These are phyloP conservation scores for Varecia variegata DNA, from an alignment of 2,797 vertebrate genomes.

Conservation along the genomic window DNA sequence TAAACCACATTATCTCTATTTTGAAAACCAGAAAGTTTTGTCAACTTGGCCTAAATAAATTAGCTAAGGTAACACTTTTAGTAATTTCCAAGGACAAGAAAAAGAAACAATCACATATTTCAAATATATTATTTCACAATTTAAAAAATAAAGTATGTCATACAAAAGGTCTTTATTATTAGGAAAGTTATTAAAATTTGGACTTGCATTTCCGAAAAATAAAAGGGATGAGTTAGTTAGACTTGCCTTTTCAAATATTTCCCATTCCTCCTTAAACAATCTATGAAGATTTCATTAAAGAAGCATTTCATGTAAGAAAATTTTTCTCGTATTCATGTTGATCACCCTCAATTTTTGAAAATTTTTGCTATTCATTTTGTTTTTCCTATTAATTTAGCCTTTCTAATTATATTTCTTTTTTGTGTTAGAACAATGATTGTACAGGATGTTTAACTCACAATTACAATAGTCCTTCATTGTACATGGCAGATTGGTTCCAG, in stretches of 20 bases:
- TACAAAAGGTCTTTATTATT: not conserved
- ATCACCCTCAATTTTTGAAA: not conserved
- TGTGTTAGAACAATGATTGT: not conserved
- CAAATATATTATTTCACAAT: not conserved
- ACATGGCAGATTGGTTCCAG: not conserved
- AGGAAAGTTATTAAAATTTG: not conserved
- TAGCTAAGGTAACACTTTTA: not conserved
- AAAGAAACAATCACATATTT: not conserved
- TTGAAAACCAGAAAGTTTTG: not conserved
- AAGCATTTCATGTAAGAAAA: not conserved
- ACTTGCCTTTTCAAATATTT: not conserved
- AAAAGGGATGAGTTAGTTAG: not conserved
- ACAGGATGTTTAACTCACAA: not conserved
- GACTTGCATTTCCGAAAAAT: not conserved
- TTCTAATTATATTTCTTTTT: not conserved
- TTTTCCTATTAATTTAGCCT: not conserved
- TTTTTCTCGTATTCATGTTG: not conserved
- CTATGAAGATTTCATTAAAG: not conserved
- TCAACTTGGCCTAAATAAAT: not conserved
- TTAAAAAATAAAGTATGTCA: not conserved
- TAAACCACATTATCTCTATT: not conserved
- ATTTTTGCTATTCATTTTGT: not conserved
- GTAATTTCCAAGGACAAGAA: not conserved
- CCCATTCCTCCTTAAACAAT: not conserved
- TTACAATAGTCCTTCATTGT: not conserved